A percentile compares a stretch with the other conserved stretches of the same genome.
phyloP scores from a whole-genome alignment of 37 sponge, comb jelly and placozoan genomes.

The Geodia barretti region DNA sequence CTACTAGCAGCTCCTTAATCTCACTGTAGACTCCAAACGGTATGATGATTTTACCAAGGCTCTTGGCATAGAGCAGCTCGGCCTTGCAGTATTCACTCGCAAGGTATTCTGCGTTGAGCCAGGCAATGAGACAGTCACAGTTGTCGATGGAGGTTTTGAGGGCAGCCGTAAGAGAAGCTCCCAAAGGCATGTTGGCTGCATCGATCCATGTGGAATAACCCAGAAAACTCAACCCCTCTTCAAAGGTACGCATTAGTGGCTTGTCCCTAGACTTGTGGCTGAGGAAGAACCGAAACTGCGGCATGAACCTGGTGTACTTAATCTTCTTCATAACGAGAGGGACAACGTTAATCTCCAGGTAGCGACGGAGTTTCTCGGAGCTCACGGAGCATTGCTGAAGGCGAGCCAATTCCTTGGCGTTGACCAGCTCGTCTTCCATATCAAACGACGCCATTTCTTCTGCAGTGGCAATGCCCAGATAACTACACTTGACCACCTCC shows the following conservation, averaged over 20 bases:
- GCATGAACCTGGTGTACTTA: conserved; percentile 40
- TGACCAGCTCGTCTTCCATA: conserved; percentile 35
- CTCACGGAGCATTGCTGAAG: background rate
- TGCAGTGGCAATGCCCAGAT: conserved; percentile 21
- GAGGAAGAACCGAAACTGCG: conserved; percentile 41
- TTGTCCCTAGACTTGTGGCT: conserved; percentile 34
- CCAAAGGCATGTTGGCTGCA: conserved; percentile 7
- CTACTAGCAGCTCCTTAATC: conserved; percentile 12
- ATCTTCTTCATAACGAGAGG: conserved; percentile 47
- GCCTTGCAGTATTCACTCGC: conserved; percentile 38
- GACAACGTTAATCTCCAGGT: conserved; percentile 19
- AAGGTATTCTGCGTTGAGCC: conserved; percentile 41
- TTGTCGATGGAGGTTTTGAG: conserved; percentile 17
- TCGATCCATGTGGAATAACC: conserved; percentile 49
- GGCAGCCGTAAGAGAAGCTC: background rate
- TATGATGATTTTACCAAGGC: conserved; percentile 31
- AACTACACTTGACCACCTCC: conserved; percentile 33
- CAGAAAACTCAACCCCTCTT: conserved; percentile 26
- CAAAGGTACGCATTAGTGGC: conserved; percentile 36
- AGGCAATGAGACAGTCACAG: conserved; percentile 37
- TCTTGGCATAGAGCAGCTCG: conserved; percentile 31
- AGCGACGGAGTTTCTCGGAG: conserved; percentile 1
- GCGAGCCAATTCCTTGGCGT: conserved; percentile 7
- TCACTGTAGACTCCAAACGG: conserved; percentile 23
- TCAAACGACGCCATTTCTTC: conserved; percentile 38